These are phyloP conservation scores for Laticauda colubrina DNA, from an alignment of 2,113 vertebrate species.

Conservation along the genomic window DNA sequence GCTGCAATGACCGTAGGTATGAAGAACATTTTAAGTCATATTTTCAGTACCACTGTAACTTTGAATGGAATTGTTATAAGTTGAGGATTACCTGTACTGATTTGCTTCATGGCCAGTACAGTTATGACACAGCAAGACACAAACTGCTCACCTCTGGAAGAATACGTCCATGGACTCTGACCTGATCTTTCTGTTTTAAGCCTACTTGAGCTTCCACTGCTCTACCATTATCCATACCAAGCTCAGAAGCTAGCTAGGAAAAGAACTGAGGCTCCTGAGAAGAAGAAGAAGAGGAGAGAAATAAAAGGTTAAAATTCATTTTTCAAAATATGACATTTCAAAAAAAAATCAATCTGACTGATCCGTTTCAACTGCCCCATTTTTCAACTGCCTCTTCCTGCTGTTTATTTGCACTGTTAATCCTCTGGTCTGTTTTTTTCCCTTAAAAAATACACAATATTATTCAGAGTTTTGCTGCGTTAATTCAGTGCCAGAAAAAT, in stretches of 20 bases:
- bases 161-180: slow-evolving; percentile 51
- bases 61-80: neutral
- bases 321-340: neutral
- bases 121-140: neutral
- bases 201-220: slow-evolving; percentile 76
- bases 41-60: no score
- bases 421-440: neutral
- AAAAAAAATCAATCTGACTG: neutral
- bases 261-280: slow-evolving; percentile 55
- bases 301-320: no score
- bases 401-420: no score
- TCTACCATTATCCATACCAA: slow-evolving; percentile 86
- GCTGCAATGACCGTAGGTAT: no score
- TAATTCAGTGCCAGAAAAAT: no score
- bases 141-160: slow-evolving; percentile 64
- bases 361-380: neutral
- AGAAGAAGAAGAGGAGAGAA: neutral
- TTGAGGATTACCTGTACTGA: neutral
- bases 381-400: neutral
- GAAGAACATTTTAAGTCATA: no score
- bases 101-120: neutral
- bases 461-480: no score
- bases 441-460: neutral
- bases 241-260: slow-evolving; percentile 51
- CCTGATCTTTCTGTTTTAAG: slow-evolving; percentile 74